Base-by-base conservation (phyloP, 1,140 invertebrate species). In the Drosophila nannoptera region DNA sequence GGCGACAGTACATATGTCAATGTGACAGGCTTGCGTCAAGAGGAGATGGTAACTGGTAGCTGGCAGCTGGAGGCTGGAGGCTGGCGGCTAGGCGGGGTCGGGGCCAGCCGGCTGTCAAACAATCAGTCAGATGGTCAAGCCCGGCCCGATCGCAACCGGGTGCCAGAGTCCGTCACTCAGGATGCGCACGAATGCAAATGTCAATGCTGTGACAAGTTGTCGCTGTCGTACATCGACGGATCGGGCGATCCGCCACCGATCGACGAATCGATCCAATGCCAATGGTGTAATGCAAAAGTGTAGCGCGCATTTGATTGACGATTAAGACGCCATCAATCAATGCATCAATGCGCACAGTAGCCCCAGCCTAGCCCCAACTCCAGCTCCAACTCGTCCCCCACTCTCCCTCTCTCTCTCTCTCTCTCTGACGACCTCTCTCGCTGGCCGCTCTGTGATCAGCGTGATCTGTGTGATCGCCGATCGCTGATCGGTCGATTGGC, bases 321-420 rank as follows among this genome's bases (percentile, higher is more conserved):
- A 87, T 87, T 87, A 87, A 87, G 82, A 82, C 82, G 82, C 82
- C 82, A 87, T 87, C 82, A 87, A 87, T 87, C 82, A 87, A 87
- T 76, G 80, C 81, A 84, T 86, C 78, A 74, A 77, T 54, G 77
- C 63, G 36, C 68, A 70, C 66, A 84, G 80, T 76, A 58, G 77
- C 71, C 29, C 45, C 63, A 64, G 46, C 31, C 12, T 43, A 12
- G 49, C n/a, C n/a, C n/a, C 49, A 46, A 22, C 58, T 36, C 45
- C 45, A 49, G 22, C 22, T 22, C 3, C 35, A 42, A 4, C 40
- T 9, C 35, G 2, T 36, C 8, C 35, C 2, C 35, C 35, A 7
- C 5, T 46, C 22, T n/a, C 36, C 12, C 11, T 31, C 11, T 42
- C 58, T 49, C 45, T 49, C 64, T 43, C 53, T 65, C 12, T 43